Evolutionary conservation across 2,888 invertebrate genomes (phyloP).

Genomic region (Beris morrisii): DNA sequence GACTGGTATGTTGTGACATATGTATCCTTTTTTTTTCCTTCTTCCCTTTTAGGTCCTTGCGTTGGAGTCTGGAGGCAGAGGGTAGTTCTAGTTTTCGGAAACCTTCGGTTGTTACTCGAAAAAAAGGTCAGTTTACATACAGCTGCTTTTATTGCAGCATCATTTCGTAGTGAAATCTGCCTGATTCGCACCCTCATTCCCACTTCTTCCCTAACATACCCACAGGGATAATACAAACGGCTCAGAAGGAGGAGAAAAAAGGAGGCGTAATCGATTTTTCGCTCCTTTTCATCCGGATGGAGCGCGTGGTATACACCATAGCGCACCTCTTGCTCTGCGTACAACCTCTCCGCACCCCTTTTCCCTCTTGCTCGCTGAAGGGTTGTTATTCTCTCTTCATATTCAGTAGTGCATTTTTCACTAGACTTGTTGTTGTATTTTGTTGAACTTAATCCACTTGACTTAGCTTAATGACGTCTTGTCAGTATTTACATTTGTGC

Average conservation of each 20-base stretch:
- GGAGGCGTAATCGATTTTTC: constrained; percentile 25
- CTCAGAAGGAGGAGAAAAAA: not conserved
- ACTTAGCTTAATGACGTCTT: constrained; percentile 36
- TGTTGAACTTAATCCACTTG: constrained; percentile 18
- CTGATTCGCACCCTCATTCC: no score
- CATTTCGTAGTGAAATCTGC: no score
- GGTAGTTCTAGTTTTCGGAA: no score
- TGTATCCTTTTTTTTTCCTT: not conserved
- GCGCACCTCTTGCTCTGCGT: no score
- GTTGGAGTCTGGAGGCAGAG: no score
- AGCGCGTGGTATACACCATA: not conserved
- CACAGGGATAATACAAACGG: no score
- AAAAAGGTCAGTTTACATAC: no score
- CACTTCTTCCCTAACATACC: no score
- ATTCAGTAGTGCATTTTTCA: constrained; percentile 1
- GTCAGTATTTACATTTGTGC: constrained; percentile 35
- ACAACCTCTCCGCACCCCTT: no score
- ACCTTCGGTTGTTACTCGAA: no score
- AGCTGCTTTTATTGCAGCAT: no score
- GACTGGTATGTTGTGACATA: constrained; percentile 37
- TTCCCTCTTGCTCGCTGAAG: not conserved
- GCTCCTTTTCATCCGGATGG: not conserved
- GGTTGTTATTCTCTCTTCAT: constrained; percentile 7
- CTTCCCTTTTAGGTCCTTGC: no score
- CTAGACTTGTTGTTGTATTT: not conserved